Evolutionary conservation across 2,888 invertebrate genomes (phyloP), one percentile per base, ranked within the genome.

Genomic region (Frankliniella fusca): DNA sequence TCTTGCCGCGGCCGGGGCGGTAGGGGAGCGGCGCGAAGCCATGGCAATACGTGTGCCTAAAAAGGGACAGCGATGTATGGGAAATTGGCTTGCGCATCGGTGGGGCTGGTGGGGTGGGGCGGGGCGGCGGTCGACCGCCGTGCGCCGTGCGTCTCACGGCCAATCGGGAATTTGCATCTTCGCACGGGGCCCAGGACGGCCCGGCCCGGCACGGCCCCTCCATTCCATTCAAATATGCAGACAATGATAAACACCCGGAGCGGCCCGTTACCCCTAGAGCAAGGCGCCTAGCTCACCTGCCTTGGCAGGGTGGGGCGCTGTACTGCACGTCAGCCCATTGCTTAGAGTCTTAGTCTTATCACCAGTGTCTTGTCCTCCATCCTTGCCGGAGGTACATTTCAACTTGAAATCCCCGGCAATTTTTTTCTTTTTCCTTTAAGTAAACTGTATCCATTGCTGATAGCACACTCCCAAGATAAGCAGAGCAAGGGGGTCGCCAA

Each of bases 221-320:
- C 61, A 61, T 61, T 61, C 18, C 61, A 61, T 61, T 61, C 61
- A 61, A 61, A 61, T 61, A 61, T 61, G 61, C 61, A 61, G 61
- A 61, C 61, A 61, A 61, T 61, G 61, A 61, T 61, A 61, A 61
- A 61, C 61, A 61, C 38, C 38, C 38, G 38, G 38, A 15, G 61
- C 20, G 20, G 61, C 10, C 61, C 61, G 61, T 61, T 61, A 61
- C 20, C 3, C 38, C 38, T 38, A 38, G 38, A 38, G 38, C 38
- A 38, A 38, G 38, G 38, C 38, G 38, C 38, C 38, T 38, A 38
- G 38, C 38, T 38, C 5, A 38, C 38, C 38, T 2, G 38, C 38
- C n/a, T n/a, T 38, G 38, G 38, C 38, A n/a, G n/a, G n/a, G n/a
- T n/a, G n/a, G 38, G 38, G 3, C 38, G 38, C 3, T 38, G 38